Base-by-base conservation (phyloP, 1,140 invertebrate genomes). In the Anagrus nilaparvatae region DNA sequence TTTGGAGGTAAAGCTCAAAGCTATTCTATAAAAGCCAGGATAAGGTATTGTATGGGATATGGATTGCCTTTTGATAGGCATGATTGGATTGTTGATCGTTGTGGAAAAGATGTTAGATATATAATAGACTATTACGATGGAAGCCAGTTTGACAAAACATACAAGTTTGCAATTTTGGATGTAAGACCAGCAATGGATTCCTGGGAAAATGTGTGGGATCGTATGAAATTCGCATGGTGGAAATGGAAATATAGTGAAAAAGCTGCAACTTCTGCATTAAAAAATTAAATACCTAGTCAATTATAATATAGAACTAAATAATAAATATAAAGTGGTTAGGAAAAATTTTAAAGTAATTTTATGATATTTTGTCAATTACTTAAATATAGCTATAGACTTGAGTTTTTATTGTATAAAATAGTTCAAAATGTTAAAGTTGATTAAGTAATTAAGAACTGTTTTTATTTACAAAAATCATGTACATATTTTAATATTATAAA, bases 51-150 rank as follows among this genome's bases (percentile, higher is more conserved):
- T 75, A 60, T 91, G 48, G 87, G 86, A 79, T 84, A 65, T 72
- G 89, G 97, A 59, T 70, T 98, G 29, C 97, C 97, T 3, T 99
- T 99, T 73, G 97, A 99, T 71, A 79, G 97, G 14, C 97, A 99
- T 61, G 97, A 99, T 63, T 99, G 97, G 97, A 88, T 99, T 56
- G 80, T 99, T 3, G 96, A 99, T 63, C 74, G 97, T 47, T 98
- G 95, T 72, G 97, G 97, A 2, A 91, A 94, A 62, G 82, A 94
- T 51, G 86, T 95, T 0, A 76, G 89, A 48, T 99, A 99, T 61
- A 71, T 99, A 20, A 99, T 99, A 59, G 97, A 99, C 63, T 99
- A 99, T 67, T 99, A 99, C 59, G 92, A 97, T 66, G 91, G 91
- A 33, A 94, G 92, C 3, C 56, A 75, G 30, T 76, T 93, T 3